Evolutionary conservation across 1,140 invertebrate species (phyloP).

Genomic region (Conus ventricosus): DNA sequence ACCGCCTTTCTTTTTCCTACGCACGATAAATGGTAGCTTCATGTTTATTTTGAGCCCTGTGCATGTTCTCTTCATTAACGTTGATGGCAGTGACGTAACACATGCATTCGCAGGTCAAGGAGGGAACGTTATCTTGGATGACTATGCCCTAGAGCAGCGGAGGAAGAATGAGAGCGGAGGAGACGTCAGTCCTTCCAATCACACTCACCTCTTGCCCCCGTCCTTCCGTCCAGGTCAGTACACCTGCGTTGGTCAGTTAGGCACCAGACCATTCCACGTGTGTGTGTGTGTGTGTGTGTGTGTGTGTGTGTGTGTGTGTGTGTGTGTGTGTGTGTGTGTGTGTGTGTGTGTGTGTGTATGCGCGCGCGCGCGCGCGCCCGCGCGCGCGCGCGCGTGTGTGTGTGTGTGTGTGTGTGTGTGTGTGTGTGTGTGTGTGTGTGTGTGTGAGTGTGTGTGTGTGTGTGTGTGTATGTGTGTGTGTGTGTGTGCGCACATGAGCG

Average conservation of each 20-base stretch:
- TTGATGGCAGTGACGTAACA: not conserved
- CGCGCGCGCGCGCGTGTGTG: too few species aligned
- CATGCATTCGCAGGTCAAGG: not conserved
- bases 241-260: too few species aligned
- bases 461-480: too few species aligned
- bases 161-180: not conserved
- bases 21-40: too few species aligned
- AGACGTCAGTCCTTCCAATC: not conserved
- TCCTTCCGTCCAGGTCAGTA: not conserved
- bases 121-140: not conserved
- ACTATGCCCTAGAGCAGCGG: not conserved
- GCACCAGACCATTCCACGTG: too few species aligned
- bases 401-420: too few species aligned
- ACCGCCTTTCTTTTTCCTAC: not conserved
- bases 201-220: not conserved
- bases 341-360: too few species aligned
- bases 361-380: too few species aligned
- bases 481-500: too few species aligned
- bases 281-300: not conserved
- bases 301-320: not conserved
- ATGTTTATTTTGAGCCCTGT: too few species aligned
- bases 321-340: not conserved
- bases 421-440: too few species aligned
- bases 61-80: not conserved
- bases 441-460: too few species aligned